phyloP scores from a whole-genome alignment of 53 echinoderm and acorn worm genomes.

The Mesocentrotus franciscanus region DNA sequence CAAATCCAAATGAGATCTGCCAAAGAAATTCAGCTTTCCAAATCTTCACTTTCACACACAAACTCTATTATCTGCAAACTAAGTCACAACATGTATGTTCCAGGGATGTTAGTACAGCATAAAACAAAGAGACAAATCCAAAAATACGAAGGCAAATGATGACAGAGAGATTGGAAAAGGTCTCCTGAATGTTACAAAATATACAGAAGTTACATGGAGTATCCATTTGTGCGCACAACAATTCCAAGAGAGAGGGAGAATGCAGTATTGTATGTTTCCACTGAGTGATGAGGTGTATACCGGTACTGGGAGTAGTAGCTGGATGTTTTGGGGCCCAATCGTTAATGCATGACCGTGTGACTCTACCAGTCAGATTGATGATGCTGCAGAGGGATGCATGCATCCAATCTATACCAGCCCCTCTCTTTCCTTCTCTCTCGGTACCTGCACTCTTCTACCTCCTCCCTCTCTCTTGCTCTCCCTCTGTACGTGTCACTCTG shows the following conservation, averaged over 20 bases:
- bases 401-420: background rate
- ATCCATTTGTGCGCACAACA: background rate
- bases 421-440: background rate
- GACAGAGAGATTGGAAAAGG: background rate
- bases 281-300: constrained; percentile 10
- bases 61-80: background rate
- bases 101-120: background rate
- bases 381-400: constrained; percentile 15
- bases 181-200: background rate
- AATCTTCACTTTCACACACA: background rate
- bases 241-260: background rate
- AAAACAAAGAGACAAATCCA: background rate
- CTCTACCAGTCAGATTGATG: constrained; percentile 27
- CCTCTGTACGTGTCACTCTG: background rate
- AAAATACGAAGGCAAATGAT: background rate
- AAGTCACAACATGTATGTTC: background rate
- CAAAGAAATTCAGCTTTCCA: background rate
- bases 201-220: background rate
- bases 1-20: background rate
- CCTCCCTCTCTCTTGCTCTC: background rate
- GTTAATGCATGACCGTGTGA: constrained; percentile 28
- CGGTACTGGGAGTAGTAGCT: background rate
- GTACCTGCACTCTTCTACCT: background rate
- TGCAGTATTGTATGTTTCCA: background rate
- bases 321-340: constrained; percentile 25